Base-by-base conservation (phyloP, 2,888 invertebrate species). In the Hirtodrosophila cameraria region DNA sequence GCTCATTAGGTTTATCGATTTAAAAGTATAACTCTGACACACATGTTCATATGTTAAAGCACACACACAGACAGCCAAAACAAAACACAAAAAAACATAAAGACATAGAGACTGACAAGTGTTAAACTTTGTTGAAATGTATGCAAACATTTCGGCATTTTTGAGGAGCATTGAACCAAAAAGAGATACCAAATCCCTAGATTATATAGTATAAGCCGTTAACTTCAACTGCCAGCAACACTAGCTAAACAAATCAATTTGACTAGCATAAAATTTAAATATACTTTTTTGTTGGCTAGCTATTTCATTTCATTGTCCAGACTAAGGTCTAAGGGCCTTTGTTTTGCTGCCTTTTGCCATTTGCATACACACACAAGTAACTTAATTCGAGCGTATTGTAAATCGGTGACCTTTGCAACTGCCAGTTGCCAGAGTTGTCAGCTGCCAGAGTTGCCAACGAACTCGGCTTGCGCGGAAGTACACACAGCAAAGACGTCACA, bases 1-100 rank as follows among this genome's bases (percentile, higher is more conserved):
- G 86, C 75, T 82, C 86, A 82, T 86, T 86, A 84, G 65, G 36
- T 59, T 49, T 72, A 82, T 82, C 85, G 81, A 82, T 82, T 82
- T 57, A 16, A 11, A 23, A n/a, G n/a, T n/a, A n/a, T n/a, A n/a
- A 53, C 39, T 39, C 13, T 49, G 45, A 33, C 36, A 33, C 13
- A n/a, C n/a, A n/a, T n/a, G n/a, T n/a, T n/a, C n/a, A n/a, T n/a
- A 46, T 38, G 27, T 9, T 9, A 12, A 36, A 1, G n/a, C 27
- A 27, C 28, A 27, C 9, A 8, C 28, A 12, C 4, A 38, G 20
- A 30, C n/a, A 33, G 6, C 31, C 23, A 13, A 45, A 18, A 12
- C 11, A 31, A 13, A 15, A 13, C 13, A 13, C 8, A 33, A 15
- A 33, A 2, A 4, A 11, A 13, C 12, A 23, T 15, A 33, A 15